These are phyloP conservation scores for Cebus imitator DNA, from an alignment of 2,113 vertebrate genomes.

Conservation along the genomic window DNA sequence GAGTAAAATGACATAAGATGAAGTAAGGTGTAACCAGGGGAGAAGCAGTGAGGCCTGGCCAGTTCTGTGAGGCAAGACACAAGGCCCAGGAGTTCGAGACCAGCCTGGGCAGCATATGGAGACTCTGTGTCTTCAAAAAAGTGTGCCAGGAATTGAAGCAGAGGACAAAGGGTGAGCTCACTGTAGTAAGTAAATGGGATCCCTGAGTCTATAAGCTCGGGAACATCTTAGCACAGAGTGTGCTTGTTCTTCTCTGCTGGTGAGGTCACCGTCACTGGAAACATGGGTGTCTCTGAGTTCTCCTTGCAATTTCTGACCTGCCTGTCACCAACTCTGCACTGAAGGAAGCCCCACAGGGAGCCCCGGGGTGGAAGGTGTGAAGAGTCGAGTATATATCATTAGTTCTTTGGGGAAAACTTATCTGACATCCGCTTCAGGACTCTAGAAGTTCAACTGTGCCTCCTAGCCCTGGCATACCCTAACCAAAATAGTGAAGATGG, in stretches of 20 bases:
- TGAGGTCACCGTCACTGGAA: background rate
- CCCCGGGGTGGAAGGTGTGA: too few species aligned
- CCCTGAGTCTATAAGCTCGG: background rate
- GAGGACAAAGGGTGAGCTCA: background rate
- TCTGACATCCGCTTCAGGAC: background rate
- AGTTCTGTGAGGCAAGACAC: background rate
- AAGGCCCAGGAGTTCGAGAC: too few species aligned
- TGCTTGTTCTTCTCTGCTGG: background rate
- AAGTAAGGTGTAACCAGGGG: background rate
- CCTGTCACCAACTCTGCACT: background rate
- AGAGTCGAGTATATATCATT: background rate
- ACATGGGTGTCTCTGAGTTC: background rate
- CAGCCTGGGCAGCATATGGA: too few species aligned
- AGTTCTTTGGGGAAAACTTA: background rate
- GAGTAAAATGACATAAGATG: background rate
- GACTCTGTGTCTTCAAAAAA: background rate
- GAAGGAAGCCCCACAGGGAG: background rate
- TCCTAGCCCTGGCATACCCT: background rate
- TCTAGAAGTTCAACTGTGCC: background rate
- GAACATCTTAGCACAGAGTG: background rate
- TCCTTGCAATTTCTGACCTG: background rate
- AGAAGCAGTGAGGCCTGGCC: background rate
- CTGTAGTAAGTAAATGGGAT: rapidly evolving
- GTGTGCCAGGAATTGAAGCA: background rate
- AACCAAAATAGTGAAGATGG: background rate